Conservation (phyloP, 64 coral and sea anemone species). For the Montipora sp. region DNA sequence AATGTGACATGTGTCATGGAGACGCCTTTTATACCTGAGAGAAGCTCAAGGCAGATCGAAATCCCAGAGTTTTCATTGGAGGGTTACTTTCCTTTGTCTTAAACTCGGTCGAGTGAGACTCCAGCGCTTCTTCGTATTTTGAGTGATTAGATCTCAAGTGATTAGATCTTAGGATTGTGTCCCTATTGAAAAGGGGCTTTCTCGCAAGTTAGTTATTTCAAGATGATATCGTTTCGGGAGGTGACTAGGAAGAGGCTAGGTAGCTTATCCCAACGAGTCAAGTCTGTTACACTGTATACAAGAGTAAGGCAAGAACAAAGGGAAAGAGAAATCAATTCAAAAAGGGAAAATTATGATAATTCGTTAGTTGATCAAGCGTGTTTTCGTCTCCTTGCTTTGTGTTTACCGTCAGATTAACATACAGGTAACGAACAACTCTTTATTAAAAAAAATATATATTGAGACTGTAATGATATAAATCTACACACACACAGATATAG, state of each 20-base stretch:
- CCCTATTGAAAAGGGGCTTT: not conserved
- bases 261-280: not conserved
- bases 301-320: not conserved
- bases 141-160: not conserved
- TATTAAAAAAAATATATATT: not conserved
- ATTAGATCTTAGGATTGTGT: not conserved
- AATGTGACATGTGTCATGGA: not conserved
- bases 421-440: not conserved
- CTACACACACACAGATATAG: no score
- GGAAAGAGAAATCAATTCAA: not conserved
- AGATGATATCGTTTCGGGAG: not conserved
- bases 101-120: not conserved
- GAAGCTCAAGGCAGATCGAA: not conserved
- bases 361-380: no score
- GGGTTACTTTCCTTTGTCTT: not conserved
- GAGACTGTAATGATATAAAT: not conserved
- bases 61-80: not conserved
- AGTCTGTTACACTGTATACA: not conserved
- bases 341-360: not conserved
- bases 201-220: not conserved
- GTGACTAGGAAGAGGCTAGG: not conserved
- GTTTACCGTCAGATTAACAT: not conserved
- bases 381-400: not conserved
- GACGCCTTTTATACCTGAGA: not conserved
- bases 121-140: not conserved